Evolutionary conservation across 2,888 invertebrate species (phyloP), one percentile per base, ranked within the genome.

Genomic region (Cenopis cana): DNA sequence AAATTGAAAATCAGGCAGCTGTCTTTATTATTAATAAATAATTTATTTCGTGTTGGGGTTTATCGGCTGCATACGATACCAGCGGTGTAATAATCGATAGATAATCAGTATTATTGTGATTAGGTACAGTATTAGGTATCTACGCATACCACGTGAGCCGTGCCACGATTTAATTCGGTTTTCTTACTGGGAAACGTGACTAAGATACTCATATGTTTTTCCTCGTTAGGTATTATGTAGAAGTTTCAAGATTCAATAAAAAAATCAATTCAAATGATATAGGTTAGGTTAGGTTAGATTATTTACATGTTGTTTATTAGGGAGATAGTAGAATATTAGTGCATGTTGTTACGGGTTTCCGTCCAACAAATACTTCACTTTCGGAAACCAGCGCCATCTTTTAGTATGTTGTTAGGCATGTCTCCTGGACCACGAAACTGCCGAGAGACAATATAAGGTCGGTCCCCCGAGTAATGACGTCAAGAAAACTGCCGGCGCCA

Each of bases 31-130:
- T 69, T 65, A 49, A n/a, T n/a, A n/a, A n/a, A n/a, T 20, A 61
- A 61, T 29, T 55, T 14, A 49, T 52, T 69, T 46, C 33, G 38
- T 38, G 54, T 54, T 57, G 14, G 9, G n/a, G 52, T 46, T 69
- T 70, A 70, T 70, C 70, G 20, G 17, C 12, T 33, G 46, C 46
- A n/a, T 59, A 18, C 50, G 65, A 52, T 68, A 24, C 20, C 24
- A 50, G 14, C 12, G 46, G 17, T 59, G 57, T 65, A 59, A 65
- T 70, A 70, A 65, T 70, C 70, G 41, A 52, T 54, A 70, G 65
- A 70, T 70, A 65, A 60, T 66, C 59, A 60, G 65, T 59, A 70
- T 60, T 66, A 70, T 65, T 70, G 65, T 70, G 70, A 70, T 70
- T 60, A 66, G 36, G 17, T 46, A 33, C 59, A 33, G 59, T 59